These are phyloP conservation scores for Bradypodion ventrale DNA, from an alignment of 2,797 vertebrate genomes.

Conservation along the genomic window DNA sequence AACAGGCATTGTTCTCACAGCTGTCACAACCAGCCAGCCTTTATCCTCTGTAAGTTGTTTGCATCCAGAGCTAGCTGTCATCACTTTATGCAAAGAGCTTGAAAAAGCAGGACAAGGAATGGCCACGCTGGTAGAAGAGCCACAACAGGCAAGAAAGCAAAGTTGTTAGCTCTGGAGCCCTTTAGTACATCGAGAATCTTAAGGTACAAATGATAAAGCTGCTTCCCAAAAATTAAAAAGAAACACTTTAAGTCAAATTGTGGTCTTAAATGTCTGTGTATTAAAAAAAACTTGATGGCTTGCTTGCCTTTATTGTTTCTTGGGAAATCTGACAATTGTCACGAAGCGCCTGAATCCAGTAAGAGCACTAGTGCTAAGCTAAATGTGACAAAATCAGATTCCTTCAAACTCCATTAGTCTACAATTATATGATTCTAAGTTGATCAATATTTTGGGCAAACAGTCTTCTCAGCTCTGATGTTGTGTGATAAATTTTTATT, in stretches of 20 bases:
- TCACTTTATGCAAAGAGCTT: background rate
- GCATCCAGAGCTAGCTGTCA: background rate
- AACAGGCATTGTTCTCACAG: constrained; percentile 19
- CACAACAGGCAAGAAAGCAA: background rate
- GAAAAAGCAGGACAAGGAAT: background rate
- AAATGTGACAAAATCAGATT: background rate
- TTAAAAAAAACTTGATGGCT: background rate
- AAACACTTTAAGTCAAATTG: too few species aligned
- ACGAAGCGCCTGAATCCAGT: background rate
- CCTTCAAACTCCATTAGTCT: too few species aligned
- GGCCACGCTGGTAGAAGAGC: background rate
- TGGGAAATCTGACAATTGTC: background rate
- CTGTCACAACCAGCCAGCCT: constrained; percentile 1
- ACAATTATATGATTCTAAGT: too few species aligned
- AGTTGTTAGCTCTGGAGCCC: background rate
- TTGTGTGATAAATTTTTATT: background rate
- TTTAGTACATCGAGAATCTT: background rate
- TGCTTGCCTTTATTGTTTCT: background rate
- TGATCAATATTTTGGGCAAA: background rate
- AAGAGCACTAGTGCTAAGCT: background rate
- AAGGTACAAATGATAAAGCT: background rate
- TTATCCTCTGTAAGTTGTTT: background rate
- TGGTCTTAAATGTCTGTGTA: background rate
- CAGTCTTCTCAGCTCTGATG: too few species aligned
- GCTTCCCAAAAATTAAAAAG: background rate